These are phyloP conservation scores for Phallusia fumigata DNA, from an alignment of 23 tunicate genomes.

Conservation along the genomic window DNA sequence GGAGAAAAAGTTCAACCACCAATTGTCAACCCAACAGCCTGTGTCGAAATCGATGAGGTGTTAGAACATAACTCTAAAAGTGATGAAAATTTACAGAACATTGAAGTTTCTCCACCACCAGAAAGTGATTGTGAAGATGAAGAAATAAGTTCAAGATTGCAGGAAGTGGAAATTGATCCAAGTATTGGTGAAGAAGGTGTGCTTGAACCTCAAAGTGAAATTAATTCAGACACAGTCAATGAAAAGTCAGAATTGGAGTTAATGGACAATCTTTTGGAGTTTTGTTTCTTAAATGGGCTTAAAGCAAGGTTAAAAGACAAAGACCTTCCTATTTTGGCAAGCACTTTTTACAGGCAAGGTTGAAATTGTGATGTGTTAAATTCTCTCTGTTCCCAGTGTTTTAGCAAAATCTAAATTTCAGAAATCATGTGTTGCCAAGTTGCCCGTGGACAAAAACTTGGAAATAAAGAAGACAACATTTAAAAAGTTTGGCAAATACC, in stretches of 20 bases:
- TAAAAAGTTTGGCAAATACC: constrained; percentile 78
- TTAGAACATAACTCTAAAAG: background rate
- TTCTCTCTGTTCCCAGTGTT: background rate
- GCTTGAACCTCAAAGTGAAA: constrained; percentile 1
- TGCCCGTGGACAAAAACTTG: constrained; percentile 49
- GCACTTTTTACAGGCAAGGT: constrained; percentile 91
- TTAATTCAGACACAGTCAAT: background rate
- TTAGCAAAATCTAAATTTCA: background rate
- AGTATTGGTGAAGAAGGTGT: background rate
- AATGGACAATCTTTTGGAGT: constrained; percentile 80
- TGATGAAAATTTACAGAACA: background rate
- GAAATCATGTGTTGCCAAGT: constrained; percentile 50
- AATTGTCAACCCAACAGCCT: background rate
- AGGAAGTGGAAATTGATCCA: background rate
- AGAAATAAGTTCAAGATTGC: background rate
- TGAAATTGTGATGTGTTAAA: background rate
- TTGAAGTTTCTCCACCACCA: background rate
- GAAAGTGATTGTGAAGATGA: background rate
- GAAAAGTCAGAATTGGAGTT: constrained; percentile 7
- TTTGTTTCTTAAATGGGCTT: constrained; percentile 73
- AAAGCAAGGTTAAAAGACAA: constrained; percentile 74
- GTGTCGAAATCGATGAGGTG: too few species aligned
- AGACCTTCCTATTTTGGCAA: constrained; percentile 77
- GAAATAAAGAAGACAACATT: constrained; percentile 78
- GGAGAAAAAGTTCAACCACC: constrained; percentile 84